A percentile compares a stretch with the other conserved stretches of the same genome.
Evolutionary conservation across 2,888 invertebrate species (phyloP).

Genomic region (Orgyia antiqua): DNA sequence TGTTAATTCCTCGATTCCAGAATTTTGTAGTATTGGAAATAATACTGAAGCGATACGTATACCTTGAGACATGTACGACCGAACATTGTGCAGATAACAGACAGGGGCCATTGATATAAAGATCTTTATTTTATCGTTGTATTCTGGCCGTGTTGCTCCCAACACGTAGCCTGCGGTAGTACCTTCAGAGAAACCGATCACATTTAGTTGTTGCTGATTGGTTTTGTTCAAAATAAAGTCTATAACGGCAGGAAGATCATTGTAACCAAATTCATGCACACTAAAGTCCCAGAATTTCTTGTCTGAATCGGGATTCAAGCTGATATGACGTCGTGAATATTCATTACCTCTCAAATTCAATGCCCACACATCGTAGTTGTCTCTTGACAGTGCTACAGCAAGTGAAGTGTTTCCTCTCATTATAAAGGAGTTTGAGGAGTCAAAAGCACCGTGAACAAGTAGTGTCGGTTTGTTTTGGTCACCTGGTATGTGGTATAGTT

Average conservation of each 20-base stretch:
- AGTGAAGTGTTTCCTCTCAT: conserved; percentile 37
- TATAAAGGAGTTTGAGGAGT: conserved; percentile 31
- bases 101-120: conserved; percentile 50
- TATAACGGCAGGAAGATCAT: conserved; percentile 82
- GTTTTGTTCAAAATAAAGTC: conserved; percentile 54
- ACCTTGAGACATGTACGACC: conserved; percentile 3
- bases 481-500: too few relatives aligned
- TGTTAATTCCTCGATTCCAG: conserved; percentile 18
- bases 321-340: conserved; percentile 73
- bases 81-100: conserved; percentile 24
- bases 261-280: conserved; percentile 82
- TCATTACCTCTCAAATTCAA: conserved; percentile 76
- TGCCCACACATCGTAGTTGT: conserved; percentile 66
- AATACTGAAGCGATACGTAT: conserved; percentile 19
- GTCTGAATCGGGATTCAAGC: conserved; percentile 45
- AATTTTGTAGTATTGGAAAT: conserved; percentile 11
- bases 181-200: conserved; percentile 83
- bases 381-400: conserved; percentile 48
- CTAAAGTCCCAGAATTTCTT: conserved; percentile 71
- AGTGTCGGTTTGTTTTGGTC: too few relatives aligned
- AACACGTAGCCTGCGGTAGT: conserved; percentile 74
- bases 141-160: conserved; percentile 66
- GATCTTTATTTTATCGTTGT: conserved; percentile 74
- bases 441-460: conserved; percentile 20
- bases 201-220: conserved; percentile 69